Percentiles rank a stretch among this genome's conserved stretches.
These are phyloP conservation scores for Drosophila demipolita DNA, from an alignment of 2,888 invertebrate genomes.

Conservation along the genomic window DNA sequence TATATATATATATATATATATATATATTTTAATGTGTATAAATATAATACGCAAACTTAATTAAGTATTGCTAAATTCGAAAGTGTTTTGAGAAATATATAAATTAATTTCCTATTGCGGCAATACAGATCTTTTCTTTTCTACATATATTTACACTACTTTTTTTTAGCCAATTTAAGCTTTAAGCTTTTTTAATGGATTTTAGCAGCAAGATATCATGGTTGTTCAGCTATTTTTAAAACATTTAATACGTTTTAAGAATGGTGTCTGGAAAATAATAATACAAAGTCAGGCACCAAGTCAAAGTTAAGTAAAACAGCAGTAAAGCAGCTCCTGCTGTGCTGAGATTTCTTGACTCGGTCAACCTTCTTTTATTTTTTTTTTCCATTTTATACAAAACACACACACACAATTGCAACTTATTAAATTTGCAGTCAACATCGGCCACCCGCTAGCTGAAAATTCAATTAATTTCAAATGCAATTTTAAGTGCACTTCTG, in stretches of 20 bases:
- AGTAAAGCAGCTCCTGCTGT: constrained; percentile 20
- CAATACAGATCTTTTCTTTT: background rate
- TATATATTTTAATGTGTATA: background rate
- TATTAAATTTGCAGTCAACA: constrained; percentile 14
- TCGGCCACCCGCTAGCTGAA: constrained; percentile 38
- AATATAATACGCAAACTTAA: background rate
- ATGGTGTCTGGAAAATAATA: constrained; percentile 31
- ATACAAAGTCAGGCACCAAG: constrained; percentile 4
- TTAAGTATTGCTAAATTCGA: background rate
- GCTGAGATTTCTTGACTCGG: constrained; percentile 18
- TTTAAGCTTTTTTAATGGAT: background rate
- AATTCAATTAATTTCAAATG: constrained; percentile 76
- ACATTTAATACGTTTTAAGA: constrained; percentile 38
- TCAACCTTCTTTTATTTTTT: constrained; percentile 7
- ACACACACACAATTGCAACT: constrained; percentile 11
- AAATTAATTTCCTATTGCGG: background rate
- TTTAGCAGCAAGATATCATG: background rate
- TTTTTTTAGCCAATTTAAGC: background rate
- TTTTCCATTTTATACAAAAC: background rate
- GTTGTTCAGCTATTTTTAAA: constrained; percentile 16
- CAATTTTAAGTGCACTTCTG: constrained; percentile 73
- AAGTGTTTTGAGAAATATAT: background rate
- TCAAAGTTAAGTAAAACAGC: constrained; percentile 9
- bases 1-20: background rate
- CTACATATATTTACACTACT: background rate